These are phyloP conservation scores for Gastrophysa polygoni DNA, from an alignment of 2,888 invertebrate species.

Conservation along the genomic window DNA sequence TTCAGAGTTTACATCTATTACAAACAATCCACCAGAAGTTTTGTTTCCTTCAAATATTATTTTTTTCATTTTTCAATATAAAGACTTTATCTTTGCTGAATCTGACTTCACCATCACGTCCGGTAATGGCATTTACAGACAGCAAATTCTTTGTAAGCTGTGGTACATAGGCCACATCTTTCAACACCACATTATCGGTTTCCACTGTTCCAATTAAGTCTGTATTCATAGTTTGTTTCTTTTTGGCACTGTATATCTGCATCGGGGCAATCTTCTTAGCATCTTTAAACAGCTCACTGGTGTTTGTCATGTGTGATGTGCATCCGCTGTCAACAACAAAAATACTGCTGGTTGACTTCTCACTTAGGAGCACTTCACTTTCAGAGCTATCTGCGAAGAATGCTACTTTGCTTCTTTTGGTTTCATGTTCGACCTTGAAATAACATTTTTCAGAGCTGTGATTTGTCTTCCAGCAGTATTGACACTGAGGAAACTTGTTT, in stretches of 20 bases:
- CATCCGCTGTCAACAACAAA: too few species aligned
- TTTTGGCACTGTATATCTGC: too few species aligned
- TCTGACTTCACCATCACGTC: neutral
- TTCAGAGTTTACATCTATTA: neutral
- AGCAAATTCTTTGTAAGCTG: neutral
- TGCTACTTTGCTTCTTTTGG: neutral
- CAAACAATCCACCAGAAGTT: neutral
- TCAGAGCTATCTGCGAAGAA: neutral
- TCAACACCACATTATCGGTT: neutral
- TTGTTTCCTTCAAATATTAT: neutral
- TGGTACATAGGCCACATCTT: neutral
- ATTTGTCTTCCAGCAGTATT: neutral
- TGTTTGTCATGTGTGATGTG: too few species aligned
- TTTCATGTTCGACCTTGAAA: neutral
- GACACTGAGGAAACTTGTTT: neutral
- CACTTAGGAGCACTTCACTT: neutral
- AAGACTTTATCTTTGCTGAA: neutral
- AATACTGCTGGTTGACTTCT: too few species aligned
- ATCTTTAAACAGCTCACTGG: too few species aligned
- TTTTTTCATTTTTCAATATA: neutral
- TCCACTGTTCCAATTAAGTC: neutral
- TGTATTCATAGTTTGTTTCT: neutral
- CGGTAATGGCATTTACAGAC: neutral
- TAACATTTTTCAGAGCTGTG: neutral
- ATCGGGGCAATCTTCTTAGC: too few species aligned